Conservation (phyloP, 2,888 invertebrate species). For the Noctua comes region DNA sequence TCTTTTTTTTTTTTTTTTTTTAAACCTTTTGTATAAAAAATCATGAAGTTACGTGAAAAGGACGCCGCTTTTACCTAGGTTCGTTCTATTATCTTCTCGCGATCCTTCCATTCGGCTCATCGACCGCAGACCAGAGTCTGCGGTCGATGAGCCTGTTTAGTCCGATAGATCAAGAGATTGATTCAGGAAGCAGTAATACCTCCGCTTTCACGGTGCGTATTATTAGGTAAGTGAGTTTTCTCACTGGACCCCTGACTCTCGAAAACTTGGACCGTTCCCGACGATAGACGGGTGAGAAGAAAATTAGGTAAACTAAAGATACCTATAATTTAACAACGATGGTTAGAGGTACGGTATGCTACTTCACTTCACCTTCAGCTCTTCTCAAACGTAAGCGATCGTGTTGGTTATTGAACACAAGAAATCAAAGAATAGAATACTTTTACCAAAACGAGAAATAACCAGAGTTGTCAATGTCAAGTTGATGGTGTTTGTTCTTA, state of each 20-base stretch:
- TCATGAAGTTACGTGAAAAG: background rate
- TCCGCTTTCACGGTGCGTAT: background rate
- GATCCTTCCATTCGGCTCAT: background rate
- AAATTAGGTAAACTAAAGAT: background rate
- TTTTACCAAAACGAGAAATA: background rate
- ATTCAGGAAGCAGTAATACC: background rate
- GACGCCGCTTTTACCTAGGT: background rate
- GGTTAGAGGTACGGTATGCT: background rate
- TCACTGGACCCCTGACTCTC: background rate
- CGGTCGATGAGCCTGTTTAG: background rate
- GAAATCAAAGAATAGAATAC: background rate
- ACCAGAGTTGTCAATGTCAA: conserved; percentile 16
- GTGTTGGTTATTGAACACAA: background rate
- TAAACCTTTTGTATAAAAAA: background rate
- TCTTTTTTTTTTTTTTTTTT: no score
- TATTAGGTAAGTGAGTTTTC: background rate
- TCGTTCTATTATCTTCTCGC: background rate
- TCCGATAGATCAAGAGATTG: background rate
- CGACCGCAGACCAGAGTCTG: no score
- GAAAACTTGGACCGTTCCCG: background rate
- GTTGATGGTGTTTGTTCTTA: background rate
- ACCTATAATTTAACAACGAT: no score
- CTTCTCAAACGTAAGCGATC: background rate
- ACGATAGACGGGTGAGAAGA: background rate
- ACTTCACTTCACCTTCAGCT: background rate